Conservation (phyloP, 1,140 invertebrate genomes). For the Wasmannia auropunctata region DNA sequence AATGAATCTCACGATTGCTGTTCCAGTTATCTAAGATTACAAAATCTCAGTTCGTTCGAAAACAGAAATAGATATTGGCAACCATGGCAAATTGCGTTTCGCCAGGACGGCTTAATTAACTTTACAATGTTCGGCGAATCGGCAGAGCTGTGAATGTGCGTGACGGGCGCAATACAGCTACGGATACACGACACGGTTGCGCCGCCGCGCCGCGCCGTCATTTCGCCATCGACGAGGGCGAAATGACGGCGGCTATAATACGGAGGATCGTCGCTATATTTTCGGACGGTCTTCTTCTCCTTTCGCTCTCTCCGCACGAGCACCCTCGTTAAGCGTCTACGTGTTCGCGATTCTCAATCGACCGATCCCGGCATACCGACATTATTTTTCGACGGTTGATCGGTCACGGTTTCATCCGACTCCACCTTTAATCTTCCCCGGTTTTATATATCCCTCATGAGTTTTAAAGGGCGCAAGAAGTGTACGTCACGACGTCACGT, state of each 20-base stretch:
- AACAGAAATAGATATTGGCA: background rate
- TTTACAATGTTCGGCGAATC: slow-evolving; percentile 4
- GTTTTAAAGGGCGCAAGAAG: background rate
- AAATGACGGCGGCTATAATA: slow-evolving; percentile 57
- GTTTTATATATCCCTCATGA: background rate
- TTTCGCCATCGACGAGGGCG: slow-evolving; percentile 32
- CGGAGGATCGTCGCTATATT: slow-evolving; percentile 39
- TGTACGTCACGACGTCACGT: background rate
- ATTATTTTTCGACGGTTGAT: slow-evolving; percentile 66
- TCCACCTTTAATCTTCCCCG: slow-evolving; percentile 57
- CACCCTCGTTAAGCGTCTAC: slow-evolving; percentile 78
- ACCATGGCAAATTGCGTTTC: background rate
- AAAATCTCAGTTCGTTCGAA: background rate
- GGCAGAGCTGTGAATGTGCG: slow-evolving; percentile 5
- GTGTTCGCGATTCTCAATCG: slow-evolving; percentile 74
- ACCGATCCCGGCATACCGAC: slow-evolving; percentile 57
- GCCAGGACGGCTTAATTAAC: slow-evolving; percentile 19
- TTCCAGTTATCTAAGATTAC: background rate
- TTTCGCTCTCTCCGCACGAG: slow-evolving; percentile 71
- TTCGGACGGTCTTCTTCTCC: slow-evolving; percentile 60
- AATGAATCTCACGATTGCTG: background rate
- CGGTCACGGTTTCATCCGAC: slow-evolving; percentile 49
- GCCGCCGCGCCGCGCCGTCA: too few species aligned
- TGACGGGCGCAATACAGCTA: slow-evolving; percentile 30
- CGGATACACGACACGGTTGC: background rate